These are phyloP conservation scores for Misgurnus mizolepis DNA, from an alignment of 2,113 vertebrate species.

Conservation along the genomic window DNA sequence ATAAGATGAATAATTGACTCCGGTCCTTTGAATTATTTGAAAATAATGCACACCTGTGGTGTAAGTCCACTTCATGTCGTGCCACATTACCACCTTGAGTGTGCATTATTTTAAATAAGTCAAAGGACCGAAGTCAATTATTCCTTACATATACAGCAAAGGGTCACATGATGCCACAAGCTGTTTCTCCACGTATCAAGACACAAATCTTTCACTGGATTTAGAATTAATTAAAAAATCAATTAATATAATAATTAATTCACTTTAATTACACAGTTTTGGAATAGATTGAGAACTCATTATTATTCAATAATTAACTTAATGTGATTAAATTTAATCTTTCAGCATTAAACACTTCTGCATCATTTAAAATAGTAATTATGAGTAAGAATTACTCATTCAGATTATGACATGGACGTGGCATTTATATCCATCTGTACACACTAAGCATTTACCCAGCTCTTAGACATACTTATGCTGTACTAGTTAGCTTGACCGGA, in stretches of 20 bases:
- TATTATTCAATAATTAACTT: slow-evolving; percentile 58
- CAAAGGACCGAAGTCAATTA: too few relatives aligned
- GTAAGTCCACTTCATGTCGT: too few relatives aligned
- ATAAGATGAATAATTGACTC: too few relatives aligned
- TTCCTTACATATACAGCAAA: slow-evolving; percentile 20
- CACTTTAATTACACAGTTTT: slow-evolving; percentile 56
- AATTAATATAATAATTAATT: slow-evolving; percentile 58
- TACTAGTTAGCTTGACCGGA: too few relatives aligned
- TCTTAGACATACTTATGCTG: too few relatives aligned
- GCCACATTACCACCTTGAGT: too few relatives aligned
- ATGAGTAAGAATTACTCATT: background rate
- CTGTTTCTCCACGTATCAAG: slow-evolving; percentile 36
- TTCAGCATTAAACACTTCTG: slow-evolving; percentile 50
- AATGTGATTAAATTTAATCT: slow-evolving; percentile 53
- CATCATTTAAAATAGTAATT: slow-evolving; percentile 26
- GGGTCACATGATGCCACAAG: slow-evolving; percentile 41
- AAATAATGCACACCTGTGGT: too few relatives aligned
- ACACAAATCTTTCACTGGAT: slow-evolving; percentile 36
- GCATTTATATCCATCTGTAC: background rate
- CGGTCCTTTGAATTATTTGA: too few relatives aligned
- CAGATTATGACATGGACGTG: background rate
- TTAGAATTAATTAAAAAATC: slow-evolving; percentile 54
- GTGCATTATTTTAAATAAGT: background rate
- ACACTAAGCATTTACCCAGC: too few relatives aligned
- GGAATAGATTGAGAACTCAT: slow-evolving; percentile 46